phyloP scores from a whole-genome alignment of 2,888 invertebrate species.

The Seladonia tumulorum region DNA sequence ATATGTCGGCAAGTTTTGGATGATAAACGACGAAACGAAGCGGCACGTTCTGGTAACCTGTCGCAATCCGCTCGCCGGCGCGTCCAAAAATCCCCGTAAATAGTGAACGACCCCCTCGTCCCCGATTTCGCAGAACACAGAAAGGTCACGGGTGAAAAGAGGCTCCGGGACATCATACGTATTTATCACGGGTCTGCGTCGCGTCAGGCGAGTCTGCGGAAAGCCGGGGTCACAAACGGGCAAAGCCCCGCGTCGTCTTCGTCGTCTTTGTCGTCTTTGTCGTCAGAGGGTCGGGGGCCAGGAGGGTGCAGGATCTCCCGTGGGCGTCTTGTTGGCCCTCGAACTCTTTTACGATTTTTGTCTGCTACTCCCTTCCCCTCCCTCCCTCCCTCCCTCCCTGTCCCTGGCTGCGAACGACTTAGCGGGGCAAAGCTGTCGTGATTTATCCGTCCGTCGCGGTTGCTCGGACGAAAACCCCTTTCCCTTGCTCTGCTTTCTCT shows the following conservation, averaged over 20 bases:
- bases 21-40: no score
- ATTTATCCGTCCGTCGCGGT: conserved; percentile 75
- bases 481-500: neutral
- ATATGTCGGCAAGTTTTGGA: no score
- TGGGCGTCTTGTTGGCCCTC: conserved; percentile 69
- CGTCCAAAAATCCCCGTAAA: neutral
- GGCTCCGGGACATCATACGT: neutral
- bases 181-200: conserved; percentile 3
- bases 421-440: conserved; percentile 70
- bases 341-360: conserved; percentile 80
- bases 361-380: conserved; percentile 63
- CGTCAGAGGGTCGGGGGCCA: neutral
- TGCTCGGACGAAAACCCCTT: conserved; percentile 27
- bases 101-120: neutral
- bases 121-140: neutral
- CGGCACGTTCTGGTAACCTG: no score
- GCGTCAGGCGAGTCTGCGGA: neutral
- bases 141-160: neutral
- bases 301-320: conserved; percentile 28
- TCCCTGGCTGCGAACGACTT: conserved; percentile 55
- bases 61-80: no score
- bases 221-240: conserved; percentile 9
- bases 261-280: neutral
- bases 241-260: conserved; percentile 6
- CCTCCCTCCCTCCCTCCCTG: neutral